Conservation (phyloP, 2,113 vertebrate genomes). For the Sinocyclocheilus anshuiensis region DNA sequence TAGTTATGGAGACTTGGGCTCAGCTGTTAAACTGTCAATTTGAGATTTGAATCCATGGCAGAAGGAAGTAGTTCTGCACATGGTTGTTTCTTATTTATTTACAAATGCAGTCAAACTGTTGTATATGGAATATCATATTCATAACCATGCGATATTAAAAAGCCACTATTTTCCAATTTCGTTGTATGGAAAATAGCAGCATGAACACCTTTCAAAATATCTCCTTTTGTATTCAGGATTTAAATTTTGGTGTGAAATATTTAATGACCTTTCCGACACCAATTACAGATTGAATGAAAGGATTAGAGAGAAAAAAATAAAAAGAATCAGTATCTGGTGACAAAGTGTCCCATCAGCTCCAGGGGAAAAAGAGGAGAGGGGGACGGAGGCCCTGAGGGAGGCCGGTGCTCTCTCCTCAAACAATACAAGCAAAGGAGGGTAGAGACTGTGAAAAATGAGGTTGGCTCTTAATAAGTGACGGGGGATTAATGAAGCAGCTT, state of each 20-base stretch:
- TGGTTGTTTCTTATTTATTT: no score
- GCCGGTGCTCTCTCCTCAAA: conserved; percentile 12
- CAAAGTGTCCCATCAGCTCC: conserved; percentile 6
- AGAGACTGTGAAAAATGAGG: conserved; percentile 11
- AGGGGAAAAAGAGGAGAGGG: neutral
- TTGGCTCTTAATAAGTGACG: conserved; percentile 43
- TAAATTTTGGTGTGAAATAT: neutral
- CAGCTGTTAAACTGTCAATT: no score
- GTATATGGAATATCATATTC: no score
- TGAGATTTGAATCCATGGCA: no score
- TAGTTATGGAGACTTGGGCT: no score
- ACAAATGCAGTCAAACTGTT: no score
- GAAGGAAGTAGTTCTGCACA: no score
- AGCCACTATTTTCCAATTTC: neutral
- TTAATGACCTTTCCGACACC: neutral
- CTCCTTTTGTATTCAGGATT: neutral
- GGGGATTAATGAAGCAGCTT: conserved; percentile 52
- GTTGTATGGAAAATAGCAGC: neutral
- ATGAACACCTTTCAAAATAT: neutral
- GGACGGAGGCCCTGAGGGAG: conserved; percentile 18
- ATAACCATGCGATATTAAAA: no score
- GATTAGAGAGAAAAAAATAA: conserved; percentile 6
- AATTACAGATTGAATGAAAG: conserved; percentile 20
- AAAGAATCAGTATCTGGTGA: conserved; percentile 40
- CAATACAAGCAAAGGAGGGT: neutral